Base-by-base conservation (phyloP, 1,140 invertebrate species). In the Heliothis subflexa region DNA sequence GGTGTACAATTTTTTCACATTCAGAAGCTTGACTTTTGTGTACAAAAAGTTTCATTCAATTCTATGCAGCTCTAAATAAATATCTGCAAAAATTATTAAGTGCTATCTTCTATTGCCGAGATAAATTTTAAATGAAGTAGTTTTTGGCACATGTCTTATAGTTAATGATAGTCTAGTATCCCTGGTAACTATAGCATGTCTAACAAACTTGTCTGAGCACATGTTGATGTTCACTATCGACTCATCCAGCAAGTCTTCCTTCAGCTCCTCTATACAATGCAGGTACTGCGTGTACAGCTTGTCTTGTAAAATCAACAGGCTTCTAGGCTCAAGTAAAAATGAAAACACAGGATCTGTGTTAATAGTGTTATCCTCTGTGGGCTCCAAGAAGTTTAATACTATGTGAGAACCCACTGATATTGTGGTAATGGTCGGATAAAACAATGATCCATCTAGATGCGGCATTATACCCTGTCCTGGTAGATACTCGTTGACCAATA, bases 401-500 rank as follows among this genome's bases (percentile, higher is more conserved):
- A 97, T 98, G 89, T 99, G 97, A 0, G 98, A 98, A 0, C 98
- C 98, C 85, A 98, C 96, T 81, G 96, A 98, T 57, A 99, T 97
- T 1, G 99, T 99, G 12, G 98, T 97, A 59, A 99, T 98, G 25
- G 97, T 97, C 14, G 99, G 98, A 94, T 97, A 97, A 94, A 99
- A 99, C 11, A 99, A 93, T 2, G 98, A 97, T 1, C 99, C 99
- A 96, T 99, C 99, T 55, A 97, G 96, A 95, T 99, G 99, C 3
- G 99, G 97, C 96, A 99, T 97, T 68, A 99, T 99, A 33, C 98
- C 99, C 95, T 99, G 98, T 0, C 98, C 98, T 21, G 98, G 95
- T 82, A 97, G 92, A 95, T 99, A 99, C 94, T 99, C 99, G 95
- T 99, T 99, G 0, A 99, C 97, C 28, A 99, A 94, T 4, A 99